phyloP scores from a whole-genome alignment of 2,888 invertebrate genomes.

The Drosophila kanekoi region DNA sequence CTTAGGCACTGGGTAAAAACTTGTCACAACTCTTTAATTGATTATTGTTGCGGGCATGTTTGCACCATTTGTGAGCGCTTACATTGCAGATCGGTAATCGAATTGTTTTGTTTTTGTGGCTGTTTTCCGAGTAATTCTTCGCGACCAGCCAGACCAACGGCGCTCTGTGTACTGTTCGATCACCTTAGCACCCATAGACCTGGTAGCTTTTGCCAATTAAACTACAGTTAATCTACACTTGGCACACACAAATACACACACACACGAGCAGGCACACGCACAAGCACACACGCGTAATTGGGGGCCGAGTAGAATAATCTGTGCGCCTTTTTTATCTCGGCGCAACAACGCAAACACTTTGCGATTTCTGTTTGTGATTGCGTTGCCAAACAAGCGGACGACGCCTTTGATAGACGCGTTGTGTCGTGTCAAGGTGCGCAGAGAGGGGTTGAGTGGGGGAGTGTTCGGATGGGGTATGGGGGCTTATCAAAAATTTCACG shows the following conservation, averaged over 20 bases:
- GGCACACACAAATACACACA: conserved; percentile 27
- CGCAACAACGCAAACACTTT: conserved; percentile 66
- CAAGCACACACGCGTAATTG: conserved; percentile 3
- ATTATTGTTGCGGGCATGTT: conserved; percentile 10
- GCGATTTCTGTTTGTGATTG: conserved; percentile 64
- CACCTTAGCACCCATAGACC: conserved; percentile 45
- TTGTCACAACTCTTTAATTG: conserved; percentile 4
- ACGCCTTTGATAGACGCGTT: conserved; percentile 59
- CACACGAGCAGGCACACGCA: conserved; percentile 6
- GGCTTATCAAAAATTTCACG: conserved; percentile 43
- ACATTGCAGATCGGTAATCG: conserved; percentile 20
- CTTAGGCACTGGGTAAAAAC: conserved; percentile 10
- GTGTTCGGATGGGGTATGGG: background rate
- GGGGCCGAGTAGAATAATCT: conserved; percentile 40
- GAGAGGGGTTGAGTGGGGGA: background rate
- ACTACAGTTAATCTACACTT: conserved; percentile 69
- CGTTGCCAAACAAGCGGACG: conserved; percentile 60
- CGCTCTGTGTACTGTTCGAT: conserved; percentile 63
- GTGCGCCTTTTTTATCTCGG: conserved; percentile 64
- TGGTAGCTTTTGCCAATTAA: conserved; percentile 71
- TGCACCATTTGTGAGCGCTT: conserved; percentile 21
- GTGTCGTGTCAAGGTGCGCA: background rate
- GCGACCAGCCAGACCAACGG: conserved; percentile 72
- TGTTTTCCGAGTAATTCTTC: conserved; percentile 24
- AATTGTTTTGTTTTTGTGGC: background rate